Evolutionary conservation across 2,888 invertebrate species (phyloP), one percentile per base, ranked within the genome.

Genomic region (Camptogramma bilineatum): DNA sequence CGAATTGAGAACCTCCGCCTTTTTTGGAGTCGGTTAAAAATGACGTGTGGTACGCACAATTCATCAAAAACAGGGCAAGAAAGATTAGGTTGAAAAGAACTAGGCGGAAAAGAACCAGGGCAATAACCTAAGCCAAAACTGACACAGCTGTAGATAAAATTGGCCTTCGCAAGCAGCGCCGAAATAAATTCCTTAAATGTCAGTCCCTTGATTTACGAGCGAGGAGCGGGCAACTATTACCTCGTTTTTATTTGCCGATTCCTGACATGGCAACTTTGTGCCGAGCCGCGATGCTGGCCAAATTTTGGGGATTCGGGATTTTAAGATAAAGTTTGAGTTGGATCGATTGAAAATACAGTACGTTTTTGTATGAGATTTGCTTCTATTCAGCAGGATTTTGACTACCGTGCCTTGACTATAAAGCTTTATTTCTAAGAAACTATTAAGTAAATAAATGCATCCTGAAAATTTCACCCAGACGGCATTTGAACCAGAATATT

Each of bases 111-210:
- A n/a, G n/a, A 13, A 13, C 28, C 47, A 50, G 18, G 39, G 46
- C 47, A 55, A 51, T 44, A 62, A 55, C 62, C 48, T 48, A 39
- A 39, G 47, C 34, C 58, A 28, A 48, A 48, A 57, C 4, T 66
- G 42, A 63, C 63, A 57, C 59, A 61, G 44, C 56, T 62, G 64
- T 66, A 64, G 62, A 59, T 66, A 58, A 63, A 57, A 69, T 61
- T 64, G 58, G 39, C 61, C 62, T 68, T 69, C 71, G 68, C 65
- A 65, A 70, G 59, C 64, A 52, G 65, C 66, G 75, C 73, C 83
- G 76, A 85, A 90, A 91, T 90, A 88, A 90, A 91, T 91, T 91
- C 90, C 87, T 67, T 82, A 85, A 85, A 86, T 87, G 89, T 86
- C 83, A 77, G 82, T 80, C 83, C 42, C 71, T 84, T 91, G 92